Conservation (phyloP, 2,113 vertebrate species). For the Amphiprion percula region DNA sequence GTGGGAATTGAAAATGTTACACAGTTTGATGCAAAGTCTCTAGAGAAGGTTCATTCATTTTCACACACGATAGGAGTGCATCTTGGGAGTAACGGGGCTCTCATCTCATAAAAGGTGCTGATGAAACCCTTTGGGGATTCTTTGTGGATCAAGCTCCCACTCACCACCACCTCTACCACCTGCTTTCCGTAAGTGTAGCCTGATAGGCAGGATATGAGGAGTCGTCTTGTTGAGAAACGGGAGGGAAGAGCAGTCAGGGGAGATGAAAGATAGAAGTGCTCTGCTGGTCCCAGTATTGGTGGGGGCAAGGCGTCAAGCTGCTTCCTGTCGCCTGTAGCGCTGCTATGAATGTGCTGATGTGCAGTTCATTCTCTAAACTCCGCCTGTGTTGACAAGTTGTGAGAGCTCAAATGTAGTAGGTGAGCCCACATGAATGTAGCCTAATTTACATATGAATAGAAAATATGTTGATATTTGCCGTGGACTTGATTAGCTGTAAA, state of each 20-base stretch:
- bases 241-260: slow-evolving; percentile 66
- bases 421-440: slow-evolving; percentile 25
- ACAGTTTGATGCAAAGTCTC: slow-evolving; percentile 38
- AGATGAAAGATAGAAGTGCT: slow-evolving; percentile 81
- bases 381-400: slow-evolving; percentile 63
- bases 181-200: slow-evolving; percentile 53
- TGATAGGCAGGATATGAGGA: slow-evolving; percentile 68
- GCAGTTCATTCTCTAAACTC: slow-evolving; percentile 57
- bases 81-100: slow-evolving; percentile 33
- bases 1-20: slow-evolving; percentile 27
- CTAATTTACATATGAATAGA: slow-evolving; percentile 48
- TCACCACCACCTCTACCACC: slow-evolving; percentile 38
- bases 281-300: slow-evolving; percentile 54
- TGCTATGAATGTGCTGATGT: slow-evolving; percentile 58
- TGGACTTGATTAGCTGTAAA: slow-evolving; percentile 23
- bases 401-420: slow-evolving; percentile 39
- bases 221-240: slow-evolving; percentile 58
- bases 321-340: slow-evolving; percentile 71
- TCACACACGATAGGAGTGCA: slow-evolving; percentile 30
- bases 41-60: slow-evolving; percentile 47
- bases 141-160: slow-evolving; percentile 44
- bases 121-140: slow-evolving; percentile 60
- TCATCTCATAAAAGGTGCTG: slow-evolving; percentile 63
- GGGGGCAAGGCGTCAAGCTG: slow-evolving; percentile 62
- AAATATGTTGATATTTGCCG: slow-evolving; percentile 29